phyloP scores from a whole-genome alignment of 2,888 invertebrate species.

The Acleris sparsana region DNA sequence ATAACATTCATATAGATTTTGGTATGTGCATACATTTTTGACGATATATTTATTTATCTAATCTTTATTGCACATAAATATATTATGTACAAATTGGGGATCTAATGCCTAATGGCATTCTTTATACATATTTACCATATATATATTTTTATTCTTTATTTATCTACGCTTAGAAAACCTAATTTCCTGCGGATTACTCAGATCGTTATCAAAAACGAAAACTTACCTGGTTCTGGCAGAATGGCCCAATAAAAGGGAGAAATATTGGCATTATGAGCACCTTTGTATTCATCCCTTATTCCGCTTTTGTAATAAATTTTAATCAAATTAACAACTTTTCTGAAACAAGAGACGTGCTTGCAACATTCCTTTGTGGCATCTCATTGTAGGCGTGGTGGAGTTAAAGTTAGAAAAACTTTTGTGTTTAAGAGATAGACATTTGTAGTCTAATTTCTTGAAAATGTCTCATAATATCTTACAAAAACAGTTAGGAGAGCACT shows the following conservation, averaged over 20 bases:
- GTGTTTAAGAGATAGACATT: constrained; percentile 5
- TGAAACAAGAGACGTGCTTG: constrained; percentile 46
- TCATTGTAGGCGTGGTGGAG: constrained; percentile 32
- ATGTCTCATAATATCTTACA: too few species aligned
- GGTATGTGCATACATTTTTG: too few species aligned
- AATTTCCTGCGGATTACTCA: constrained; percentile 12
- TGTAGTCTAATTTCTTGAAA: not conserved
- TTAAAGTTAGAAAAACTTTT: constrained; percentile 18
- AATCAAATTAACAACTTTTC: constrained; percentile 53
- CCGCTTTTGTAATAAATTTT: constrained; percentile 49
- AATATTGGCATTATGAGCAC: constrained; percentile 42
- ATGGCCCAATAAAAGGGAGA: constrained; percentile 39
- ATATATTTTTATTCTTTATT: too few species aligned
- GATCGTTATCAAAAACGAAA: constrained; percentile 23
- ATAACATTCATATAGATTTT: too few species aligned
- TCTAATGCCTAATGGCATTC: too few species aligned
- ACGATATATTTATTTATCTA: too few species aligned
- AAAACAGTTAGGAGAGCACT: too few species aligned
- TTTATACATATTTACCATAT: too few species aligned
- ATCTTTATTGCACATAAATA: too few species aligned
- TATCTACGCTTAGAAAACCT: constrained; percentile 10
- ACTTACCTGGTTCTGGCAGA: constrained; percentile 28
- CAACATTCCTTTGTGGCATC: constrained; percentile 42
- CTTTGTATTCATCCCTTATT: constrained; percentile 44
- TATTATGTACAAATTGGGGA: too few species aligned